Evolutionary conservation across 2,888 invertebrate species (phyloP).

Genomic region (Pristionchus entomophagus): DNA sequence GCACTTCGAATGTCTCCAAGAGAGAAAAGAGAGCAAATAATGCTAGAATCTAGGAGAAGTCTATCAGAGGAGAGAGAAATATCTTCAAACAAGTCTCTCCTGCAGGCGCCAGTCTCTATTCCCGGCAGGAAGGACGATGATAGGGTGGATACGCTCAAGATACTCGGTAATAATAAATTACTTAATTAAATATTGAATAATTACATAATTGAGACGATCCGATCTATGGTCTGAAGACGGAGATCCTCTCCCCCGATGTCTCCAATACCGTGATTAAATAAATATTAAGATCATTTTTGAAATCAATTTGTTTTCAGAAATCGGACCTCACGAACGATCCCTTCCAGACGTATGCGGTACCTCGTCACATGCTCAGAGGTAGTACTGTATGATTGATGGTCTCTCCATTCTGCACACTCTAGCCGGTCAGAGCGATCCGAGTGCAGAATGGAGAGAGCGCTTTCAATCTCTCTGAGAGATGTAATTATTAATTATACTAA

Average conservation of each 20-base stretch:
- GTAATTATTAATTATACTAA: too few species aligned
- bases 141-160: neutral
- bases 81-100: too few species aligned
- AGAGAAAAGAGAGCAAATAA: too few species aligned
- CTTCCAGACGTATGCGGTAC: slow-evolving; percentile 17
- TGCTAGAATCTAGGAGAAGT: too few species aligned
- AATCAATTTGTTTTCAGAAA: slow-evolving; percentile 3
- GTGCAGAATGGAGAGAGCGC: too few species aligned
- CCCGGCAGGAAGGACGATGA: neutral
- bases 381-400: too few species aligned
- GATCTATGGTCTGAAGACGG: slow-evolving; percentile 18
- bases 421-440: too few species aligned
- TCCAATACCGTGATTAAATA: neutral
- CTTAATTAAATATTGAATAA: neutral
- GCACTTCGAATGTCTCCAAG: neutral
- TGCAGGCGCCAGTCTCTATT: too few species aligned
- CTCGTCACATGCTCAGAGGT: neutral
- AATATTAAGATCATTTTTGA: too few species aligned
- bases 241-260: slow-evolving; percentile 12
- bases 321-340: neutral
- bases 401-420: too few species aligned
- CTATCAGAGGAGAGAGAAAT: too few species aligned
- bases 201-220: neutral
- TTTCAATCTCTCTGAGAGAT: neutral
- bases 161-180: neutral